Base-by-base conservation (phyloP, 2,797 vertebrate species). In the Rhinatrema bivittatum region DNA sequence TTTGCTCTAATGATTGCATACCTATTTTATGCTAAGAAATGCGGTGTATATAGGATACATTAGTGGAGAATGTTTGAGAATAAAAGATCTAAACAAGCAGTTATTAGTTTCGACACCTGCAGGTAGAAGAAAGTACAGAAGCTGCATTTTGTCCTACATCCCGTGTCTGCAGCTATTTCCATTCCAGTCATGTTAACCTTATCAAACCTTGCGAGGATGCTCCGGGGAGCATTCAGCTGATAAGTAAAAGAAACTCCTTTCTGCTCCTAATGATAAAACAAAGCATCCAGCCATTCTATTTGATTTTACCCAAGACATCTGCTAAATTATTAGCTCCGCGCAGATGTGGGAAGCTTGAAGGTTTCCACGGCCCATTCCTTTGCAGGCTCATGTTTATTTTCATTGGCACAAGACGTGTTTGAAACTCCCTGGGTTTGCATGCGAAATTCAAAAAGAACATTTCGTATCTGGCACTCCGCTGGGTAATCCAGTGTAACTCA, bases 161-260 rank as follows among this genome's bases (percentile, higher is more conserved):
- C 29, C 31, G 32, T 44, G 58, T 38, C 50, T 54, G n/a, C 35
- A 29, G 36, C 36, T 16, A 53, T 74, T 68, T 53, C 60, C 54
- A 69, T 76, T 68, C 68, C 35, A 58, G 48, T 32, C 58, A 51
- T 36, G 49, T 17, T 15, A 19, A 38, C 27, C 44, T 65, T 62
- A 53, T 46, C 46, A 36, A 51, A 57, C 65, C 61, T 54, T 59
- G 39, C 7, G 16, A 23, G 33, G 46, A 60, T 7, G 23, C 68
- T 56, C 74, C 39, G 25, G 61, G 71, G 76, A 49, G 50, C 47
- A 74, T 64, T 41, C 20, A 28, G 68, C 26, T 65, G 65, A 72
- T 68, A 69, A 68, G 68, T 72, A 53, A 74, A 75, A 78, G 58
- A 67, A 73, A 57, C 24, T 56, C 53, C 75, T 79, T 81, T 65